Percentiles rank a stretch among this genome's conserved stretches.
phyloP scores from a whole-genome alignment of 2,888 invertebrate genomes.

The Agonopterix alstromeriana region DNA sequence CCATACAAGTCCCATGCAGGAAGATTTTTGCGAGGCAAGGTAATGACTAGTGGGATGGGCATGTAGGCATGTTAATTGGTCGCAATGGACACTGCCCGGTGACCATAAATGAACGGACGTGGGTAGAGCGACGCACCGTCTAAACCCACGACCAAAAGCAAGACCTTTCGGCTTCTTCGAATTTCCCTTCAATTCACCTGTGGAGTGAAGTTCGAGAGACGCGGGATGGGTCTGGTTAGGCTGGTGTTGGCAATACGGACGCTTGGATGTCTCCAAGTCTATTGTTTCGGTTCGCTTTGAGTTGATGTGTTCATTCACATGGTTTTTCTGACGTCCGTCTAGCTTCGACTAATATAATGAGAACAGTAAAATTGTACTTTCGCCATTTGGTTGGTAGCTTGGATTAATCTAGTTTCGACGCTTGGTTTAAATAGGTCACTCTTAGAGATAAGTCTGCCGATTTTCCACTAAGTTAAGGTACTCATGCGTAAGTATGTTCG shows the following conservation, averaged over 20 bases:
- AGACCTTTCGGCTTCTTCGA: conserved; percentile 21
- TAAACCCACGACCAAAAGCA: conserved; percentile 35
- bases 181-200: not conserved
- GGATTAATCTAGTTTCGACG: too few species aligned
- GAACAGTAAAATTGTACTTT: conserved; percentile 22
- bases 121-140: conserved; percentile 64
- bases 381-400: not conserved
- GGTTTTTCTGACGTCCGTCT: conserved; percentile 50
- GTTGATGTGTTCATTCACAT: conserved; percentile 65
- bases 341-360: conserved; percentile 1
- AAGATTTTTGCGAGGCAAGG: conserved; percentile 58
- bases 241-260: conserved; percentile 27
- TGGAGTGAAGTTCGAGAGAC: conserved; percentile 9
- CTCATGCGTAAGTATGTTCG: too few species aligned
- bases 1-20: conserved; percentile 42
- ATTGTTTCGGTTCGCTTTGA: conserved; percentile 43
- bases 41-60: conserved; percentile 67
- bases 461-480: too few species aligned
- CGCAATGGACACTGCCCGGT: conserved; percentile 62
- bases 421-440: too few species aligned
- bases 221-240: conserved; percentile 26
- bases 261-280: conserved; percentile 39
- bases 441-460: too few species aligned
- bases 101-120: conserved; percentile 63
- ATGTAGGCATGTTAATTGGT: conserved; percentile 73